phyloP scores from a whole-genome alignment of 2,888 invertebrate genomes.

The Yponomeuta evonymella region DNA sequence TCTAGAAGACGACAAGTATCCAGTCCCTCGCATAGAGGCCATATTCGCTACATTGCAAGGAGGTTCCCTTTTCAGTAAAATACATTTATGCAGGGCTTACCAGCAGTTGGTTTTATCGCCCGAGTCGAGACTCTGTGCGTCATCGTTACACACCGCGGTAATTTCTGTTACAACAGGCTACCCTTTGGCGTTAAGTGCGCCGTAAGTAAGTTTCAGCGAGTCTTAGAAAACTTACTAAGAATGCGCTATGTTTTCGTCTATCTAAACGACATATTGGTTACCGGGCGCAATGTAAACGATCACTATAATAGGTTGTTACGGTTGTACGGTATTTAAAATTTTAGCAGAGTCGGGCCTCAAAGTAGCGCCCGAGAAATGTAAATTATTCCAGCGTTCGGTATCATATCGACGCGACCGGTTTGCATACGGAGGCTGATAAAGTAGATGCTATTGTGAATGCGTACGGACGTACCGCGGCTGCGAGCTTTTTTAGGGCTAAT shows the following conservation, averaged over 20 bases:
- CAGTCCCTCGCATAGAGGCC: slow-evolving; percentile 9
- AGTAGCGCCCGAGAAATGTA: not conserved
- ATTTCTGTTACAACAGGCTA: slow-evolving; percentile 4
- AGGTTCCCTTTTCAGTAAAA: not conserved
- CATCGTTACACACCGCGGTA: slow-evolving; percentile 3
- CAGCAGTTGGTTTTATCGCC: not conserved
- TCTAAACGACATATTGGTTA: no score
- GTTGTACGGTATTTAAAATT: slow-evolving; percentile 1
- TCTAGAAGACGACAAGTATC: slow-evolving; percentile 10
- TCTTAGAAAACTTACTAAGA: no score
- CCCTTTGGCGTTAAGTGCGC: no score
- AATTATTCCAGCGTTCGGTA: not conserved
- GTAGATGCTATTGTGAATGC: not conserved
- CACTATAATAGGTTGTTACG: not conserved
- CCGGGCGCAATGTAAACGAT: not conserved
- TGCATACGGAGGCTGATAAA: slow-evolving; percentile 2
- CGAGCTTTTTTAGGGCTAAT: slow-evolving; percentile 6
- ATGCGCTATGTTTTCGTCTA: no score
- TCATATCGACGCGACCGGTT: slow-evolving; percentile 6
- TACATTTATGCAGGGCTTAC: not conserved
- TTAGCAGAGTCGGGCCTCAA: not conserved
- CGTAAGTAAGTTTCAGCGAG: no score
- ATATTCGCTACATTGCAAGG: not conserved
- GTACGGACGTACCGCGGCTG: not conserved
- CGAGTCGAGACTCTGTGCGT: not conserved